Evolutionary conservation across 2,113 vertebrate genomes (phyloP).

Genomic region (Paracanthobrama guichenoti): DNA sequence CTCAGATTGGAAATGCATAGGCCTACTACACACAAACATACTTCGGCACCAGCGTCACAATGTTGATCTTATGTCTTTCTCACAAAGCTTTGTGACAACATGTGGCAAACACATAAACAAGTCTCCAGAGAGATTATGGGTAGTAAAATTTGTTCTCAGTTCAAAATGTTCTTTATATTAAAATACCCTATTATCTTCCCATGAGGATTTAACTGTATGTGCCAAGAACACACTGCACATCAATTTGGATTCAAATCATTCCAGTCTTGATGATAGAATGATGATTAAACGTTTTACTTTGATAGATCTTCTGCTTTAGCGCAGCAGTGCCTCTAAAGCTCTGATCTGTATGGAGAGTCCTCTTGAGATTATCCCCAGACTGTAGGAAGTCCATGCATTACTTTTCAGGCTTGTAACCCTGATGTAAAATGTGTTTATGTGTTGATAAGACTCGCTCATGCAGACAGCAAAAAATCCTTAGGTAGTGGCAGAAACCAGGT

Average conservation of each 20-base stretch:
- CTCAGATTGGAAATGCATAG: too few relatives aligned
- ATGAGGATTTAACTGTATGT: not conserved
- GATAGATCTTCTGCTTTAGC: not conserved
- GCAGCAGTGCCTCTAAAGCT: not conserved
- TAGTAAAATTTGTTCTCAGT: not conserved
- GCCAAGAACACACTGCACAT: constrained; percentile 10
- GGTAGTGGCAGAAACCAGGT: not conserved
- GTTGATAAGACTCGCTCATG: constrained; percentile 23
- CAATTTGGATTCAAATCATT: constrained; percentile 8
- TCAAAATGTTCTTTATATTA: constrained; percentile 21
- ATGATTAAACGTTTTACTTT: constrained; percentile 22
- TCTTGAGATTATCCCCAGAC: constrained; percentile 37
- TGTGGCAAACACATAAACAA: not conserved
- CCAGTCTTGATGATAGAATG: not conserved
- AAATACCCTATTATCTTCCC: constrained; percentile 8
- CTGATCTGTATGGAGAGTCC: constrained; percentile 14
- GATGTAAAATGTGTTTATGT: constrained; percentile 31
- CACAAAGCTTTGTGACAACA: not conserved
- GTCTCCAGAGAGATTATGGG: not conserved
- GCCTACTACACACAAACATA: too few relatives aligned
- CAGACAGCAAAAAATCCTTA: not conserved
- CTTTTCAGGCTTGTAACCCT: constrained; percentile 28
- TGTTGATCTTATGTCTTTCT: not conserved
- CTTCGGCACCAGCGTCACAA: not conserved
- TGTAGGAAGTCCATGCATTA: constrained; percentile 3